These are phyloP conservation scores for Zaprionus ornatus DNA, from an alignment of 1,140 invertebrate genomes.

Conservation along the genomic window DNA sequence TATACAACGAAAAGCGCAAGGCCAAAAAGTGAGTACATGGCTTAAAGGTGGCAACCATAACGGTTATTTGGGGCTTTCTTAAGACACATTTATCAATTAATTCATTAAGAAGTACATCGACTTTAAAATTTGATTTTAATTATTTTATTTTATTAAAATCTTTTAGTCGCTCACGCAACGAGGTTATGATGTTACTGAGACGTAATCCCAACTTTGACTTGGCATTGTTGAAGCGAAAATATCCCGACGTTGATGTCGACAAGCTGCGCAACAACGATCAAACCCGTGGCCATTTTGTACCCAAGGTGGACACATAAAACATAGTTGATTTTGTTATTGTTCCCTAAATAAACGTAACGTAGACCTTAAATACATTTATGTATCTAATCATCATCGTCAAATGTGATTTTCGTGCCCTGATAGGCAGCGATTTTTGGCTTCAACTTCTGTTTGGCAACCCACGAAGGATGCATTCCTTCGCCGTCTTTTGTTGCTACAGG, in stretches of 20 bases:
- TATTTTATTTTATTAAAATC: conserved; percentile 38
- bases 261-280: conserved; percentile 86
- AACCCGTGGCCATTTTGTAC: conserved; percentile 86
- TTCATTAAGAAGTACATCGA: too few relatives aligned
- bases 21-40: conserved; percentile 84
- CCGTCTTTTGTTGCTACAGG: not conserved
- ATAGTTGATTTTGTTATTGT: conserved; percentile 2
- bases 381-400: conserved; percentile 62
- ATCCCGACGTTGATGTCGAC: conserved; percentile 91
- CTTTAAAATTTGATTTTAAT: conserved; percentile 15
- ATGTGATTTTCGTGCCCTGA: conserved; percentile 82
- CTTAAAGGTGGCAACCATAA: not conserved
- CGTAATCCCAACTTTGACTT: conserved; percentile 91
- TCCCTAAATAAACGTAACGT: conserved; percentile 34
- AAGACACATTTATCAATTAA: not conserved
- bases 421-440: conserved; percentile 76
- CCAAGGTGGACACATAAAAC: conserved; percentile 72
- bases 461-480: conserved; percentile 85
- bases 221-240: conserved; percentile 88
- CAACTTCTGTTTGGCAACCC: conserved; percentile 86
- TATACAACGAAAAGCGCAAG: conserved; percentile 86
- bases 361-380: conserved; percentile 18
- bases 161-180: conserved; percentile 87
- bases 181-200: conserved; percentile 88
- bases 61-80: too few relatives aligned